phyloP scores from a whole-genome alignment of 1,140 invertebrate genomes.

The Hypothenemus hampei region DNA sequence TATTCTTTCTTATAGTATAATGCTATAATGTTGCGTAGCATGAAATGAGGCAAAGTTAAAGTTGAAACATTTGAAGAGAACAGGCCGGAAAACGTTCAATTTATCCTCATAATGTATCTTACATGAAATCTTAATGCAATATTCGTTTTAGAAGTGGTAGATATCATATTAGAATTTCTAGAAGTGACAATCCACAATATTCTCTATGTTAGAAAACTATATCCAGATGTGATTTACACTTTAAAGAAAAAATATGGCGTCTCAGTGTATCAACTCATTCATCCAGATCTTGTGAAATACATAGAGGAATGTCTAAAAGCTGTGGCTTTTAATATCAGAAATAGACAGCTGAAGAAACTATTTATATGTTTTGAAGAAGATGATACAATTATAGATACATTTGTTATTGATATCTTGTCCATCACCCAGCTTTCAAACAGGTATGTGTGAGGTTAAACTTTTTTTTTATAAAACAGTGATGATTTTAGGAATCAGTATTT shows the following conservation, averaged over 20 bases:
- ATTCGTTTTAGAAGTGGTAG: slow-evolving; percentile 22
- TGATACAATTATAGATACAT: slow-evolving; percentile 27
- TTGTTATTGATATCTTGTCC: slow-evolving; percentile 29
- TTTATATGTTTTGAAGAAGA: slow-evolving; percentile 30
- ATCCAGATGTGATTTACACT: slow-evolving; percentile 52
- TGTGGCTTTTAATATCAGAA: slow-evolving; percentile 29
- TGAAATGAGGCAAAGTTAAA: neutral
- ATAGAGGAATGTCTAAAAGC: slow-evolving; percentile 48
- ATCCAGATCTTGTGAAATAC: slow-evolving; percentile 53
- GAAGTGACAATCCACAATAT: slow-evolving; percentile 53
- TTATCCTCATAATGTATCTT: neutral
- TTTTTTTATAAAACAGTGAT: neutral
- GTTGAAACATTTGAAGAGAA: neutral
- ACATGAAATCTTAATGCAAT: neutral
- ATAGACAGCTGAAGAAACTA: slow-evolving; percentile 30
- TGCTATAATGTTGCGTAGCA: neutral
- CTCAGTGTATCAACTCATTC: slow-evolving; percentile 47
- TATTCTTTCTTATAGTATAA: neutral
- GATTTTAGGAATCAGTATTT: slow-evolving; percentile 34
- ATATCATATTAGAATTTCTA: slow-evolving; percentile 48
- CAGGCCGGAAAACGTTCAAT: neutral
- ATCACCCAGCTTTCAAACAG: neutral
- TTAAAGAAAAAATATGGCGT: slow-evolving; percentile 52
- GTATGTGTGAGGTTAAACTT: neutral
- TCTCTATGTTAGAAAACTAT: slow-evolving; percentile 50